These are phyloP conservation scores for Polyommatus iphigenia DNA, from an alignment of 2,888 invertebrate genomes.

Conservation along the genomic window DNA sequence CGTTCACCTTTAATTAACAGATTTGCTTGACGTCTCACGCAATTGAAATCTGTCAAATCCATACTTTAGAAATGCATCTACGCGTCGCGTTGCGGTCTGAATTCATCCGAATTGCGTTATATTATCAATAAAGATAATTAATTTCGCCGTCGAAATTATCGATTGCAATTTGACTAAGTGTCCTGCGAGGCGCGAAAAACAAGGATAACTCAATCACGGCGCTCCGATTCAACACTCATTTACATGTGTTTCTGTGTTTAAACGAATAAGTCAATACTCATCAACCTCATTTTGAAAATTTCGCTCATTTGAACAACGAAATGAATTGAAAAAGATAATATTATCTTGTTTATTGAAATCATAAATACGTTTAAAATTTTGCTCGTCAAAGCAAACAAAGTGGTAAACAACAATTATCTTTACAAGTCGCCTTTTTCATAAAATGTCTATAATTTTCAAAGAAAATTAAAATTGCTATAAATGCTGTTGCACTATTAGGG, in stretches of 20 bases:
- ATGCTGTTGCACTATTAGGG: no score
- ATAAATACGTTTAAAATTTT: not conserved
- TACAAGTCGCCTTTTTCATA: not conserved
- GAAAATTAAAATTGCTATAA: no score
- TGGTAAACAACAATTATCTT: not conserved
- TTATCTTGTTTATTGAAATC: not conserved
- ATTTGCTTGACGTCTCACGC: no score
- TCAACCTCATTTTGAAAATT: conserved; percentile 8
- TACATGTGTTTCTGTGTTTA: not conserved
- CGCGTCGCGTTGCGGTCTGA: no score
- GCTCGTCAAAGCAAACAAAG: not conserved
- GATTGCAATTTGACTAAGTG: not conserved
- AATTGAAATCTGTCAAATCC: no score
- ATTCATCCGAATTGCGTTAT: no score
- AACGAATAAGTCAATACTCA: conserved; percentile 8
- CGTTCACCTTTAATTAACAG: no score
- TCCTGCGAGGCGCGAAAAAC: not conserved
- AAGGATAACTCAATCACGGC: not conserved
- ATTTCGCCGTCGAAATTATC: not conserved
- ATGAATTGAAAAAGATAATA: not conserved
- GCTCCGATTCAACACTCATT: conserved; percentile 9
- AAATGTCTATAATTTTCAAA: no score
- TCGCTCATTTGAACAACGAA: not conserved
- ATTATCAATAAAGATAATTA: not conserved
- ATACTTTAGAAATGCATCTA: no score